A percentile compares a stretch with the other conserved stretches of the same genome.
These are phyloP conservation scores for Drepanosiphum platanoidis DNA, from an alignment of 2,888 invertebrate genomes.

Conservation along the genomic window DNA sequence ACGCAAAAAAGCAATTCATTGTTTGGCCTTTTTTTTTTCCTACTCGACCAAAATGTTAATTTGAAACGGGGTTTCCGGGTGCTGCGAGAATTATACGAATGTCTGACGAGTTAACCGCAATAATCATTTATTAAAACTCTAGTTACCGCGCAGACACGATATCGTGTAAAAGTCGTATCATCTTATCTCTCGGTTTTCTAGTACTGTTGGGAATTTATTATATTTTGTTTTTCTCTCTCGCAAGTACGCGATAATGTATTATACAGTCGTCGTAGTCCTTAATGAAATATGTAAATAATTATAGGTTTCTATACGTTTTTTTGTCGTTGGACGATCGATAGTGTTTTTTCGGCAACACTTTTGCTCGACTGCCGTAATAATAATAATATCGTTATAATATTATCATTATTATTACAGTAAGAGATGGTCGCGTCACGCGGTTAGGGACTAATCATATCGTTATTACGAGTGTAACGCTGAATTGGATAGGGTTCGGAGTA, in stretches of 20 bases:
- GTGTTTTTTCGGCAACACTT: background rate
- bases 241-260: no score
- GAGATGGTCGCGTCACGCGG: background rate
- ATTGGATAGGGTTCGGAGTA: background rate
- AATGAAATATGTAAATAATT: background rate
- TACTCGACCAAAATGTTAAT: slow-evolving; percentile 24
- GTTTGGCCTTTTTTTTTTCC: slow-evolving; percentile 22
- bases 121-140: slow-evolving; percentile 26
- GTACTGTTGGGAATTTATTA: no score
- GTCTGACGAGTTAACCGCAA: slow-evolving; percentile 10
- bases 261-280: no score
- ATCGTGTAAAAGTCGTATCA: background rate
- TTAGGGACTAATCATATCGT: background rate
- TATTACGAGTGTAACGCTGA: background rate
- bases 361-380: background rate
- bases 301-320: no score
- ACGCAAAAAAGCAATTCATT: slow-evolving; percentile 47
- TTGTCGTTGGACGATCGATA: no score
- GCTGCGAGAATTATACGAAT: slow-evolving; percentile 8
- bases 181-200: background rate
- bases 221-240: background rate
- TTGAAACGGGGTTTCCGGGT: slow-evolving; percentile 34
- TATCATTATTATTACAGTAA: no score
- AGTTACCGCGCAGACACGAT: background rate
- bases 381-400: no score